phyloP scores from a whole-genome alignment of 2,797 vertebrate species.

The Australoheros facetus region DNA sequence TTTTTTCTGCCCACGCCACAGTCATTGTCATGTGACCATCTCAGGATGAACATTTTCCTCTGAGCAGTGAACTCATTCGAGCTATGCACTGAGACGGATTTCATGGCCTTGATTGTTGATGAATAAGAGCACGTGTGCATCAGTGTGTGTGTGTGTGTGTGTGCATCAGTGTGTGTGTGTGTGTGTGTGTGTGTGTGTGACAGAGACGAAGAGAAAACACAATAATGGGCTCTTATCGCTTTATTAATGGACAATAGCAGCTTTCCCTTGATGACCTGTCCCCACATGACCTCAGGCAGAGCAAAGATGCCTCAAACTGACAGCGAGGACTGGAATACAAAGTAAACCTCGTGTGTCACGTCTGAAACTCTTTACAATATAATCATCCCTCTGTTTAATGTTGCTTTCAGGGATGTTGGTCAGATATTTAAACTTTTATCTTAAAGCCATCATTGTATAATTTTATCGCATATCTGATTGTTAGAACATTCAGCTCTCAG shows the following conservation, averaged over 20 bases:
- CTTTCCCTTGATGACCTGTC: slow-evolving; percentile 16
- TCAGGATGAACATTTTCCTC: slow-evolving; percentile 18
- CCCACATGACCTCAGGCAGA: not conserved
- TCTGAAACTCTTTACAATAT: not conserved
- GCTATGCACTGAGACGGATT: slow-evolving; percentile 38
- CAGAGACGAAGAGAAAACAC: slow-evolving; percentile 31
- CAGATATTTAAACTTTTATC: not conserved
- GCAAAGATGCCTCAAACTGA: not conserved
- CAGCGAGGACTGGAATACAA: not conserved
- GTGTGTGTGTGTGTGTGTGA: not conserved
- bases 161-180: not conserved
- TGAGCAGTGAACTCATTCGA: not conserved
- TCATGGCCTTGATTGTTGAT: slow-evolving; percentile 18
- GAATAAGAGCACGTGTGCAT: slow-evolving; percentile 4
- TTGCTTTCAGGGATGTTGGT: not conserved
- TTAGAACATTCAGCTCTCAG: not conserved
- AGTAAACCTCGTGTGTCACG: not conserved
- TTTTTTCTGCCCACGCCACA: slow-evolving; percentile 19
- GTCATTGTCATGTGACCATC: slow-evolving; percentile 46
- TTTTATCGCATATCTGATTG: not conserved
- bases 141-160: not conserved
- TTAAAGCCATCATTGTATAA: fast-evolving
- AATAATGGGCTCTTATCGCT: slow-evolving; percentile 37
- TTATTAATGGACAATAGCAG: slow-evolving; percentile 22
- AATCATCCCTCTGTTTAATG: not conserved